These are phyloP conservation scores for Tringa solitaria DNA, from an alignment of 2,113 vertebrate species.

Conservation along the genomic window DNA sequence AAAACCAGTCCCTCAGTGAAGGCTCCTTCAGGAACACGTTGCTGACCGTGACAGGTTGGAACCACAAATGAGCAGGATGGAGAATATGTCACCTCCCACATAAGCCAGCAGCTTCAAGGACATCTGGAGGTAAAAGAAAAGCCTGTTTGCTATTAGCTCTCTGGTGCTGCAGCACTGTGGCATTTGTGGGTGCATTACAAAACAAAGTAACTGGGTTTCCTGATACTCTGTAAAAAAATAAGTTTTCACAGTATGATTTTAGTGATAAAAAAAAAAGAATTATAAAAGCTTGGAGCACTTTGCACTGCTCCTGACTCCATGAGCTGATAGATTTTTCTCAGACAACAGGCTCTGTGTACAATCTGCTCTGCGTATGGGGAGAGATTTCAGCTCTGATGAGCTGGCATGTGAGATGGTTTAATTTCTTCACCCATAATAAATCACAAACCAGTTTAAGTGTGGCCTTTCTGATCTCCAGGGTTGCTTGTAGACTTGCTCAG, in stretches of 20 bases:
- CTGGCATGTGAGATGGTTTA: not conserved
- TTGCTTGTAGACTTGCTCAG: not conserved
- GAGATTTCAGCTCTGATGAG: not conserved
- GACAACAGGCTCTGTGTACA: not conserved
- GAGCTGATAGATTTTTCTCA: not conserved
- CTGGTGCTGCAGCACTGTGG: conserved; percentile 11
- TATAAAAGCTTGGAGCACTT: not conserved
- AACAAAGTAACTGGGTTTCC: not conserved
- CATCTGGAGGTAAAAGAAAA: conserved; percentile 56
- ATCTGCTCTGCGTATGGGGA: not conserved
- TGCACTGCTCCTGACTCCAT: not conserved
- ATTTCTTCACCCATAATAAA: not conserved
- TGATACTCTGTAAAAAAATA: not conserved
- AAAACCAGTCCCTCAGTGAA: not conserved
- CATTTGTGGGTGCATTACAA: not conserved
- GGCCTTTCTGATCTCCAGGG: not conserved
- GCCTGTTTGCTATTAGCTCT: conserved; percentile 7
- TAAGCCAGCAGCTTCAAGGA: conserved; percentile 45
- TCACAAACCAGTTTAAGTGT: not conserved
- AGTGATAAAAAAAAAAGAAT: not conserved
- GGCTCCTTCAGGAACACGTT: not conserved
- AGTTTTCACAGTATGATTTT: not conserved
- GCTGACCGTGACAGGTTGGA: not conserved
- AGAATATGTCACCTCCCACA: not conserved
- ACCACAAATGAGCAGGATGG: not conserved